phyloP scores from a whole-genome alignment of 2,888 invertebrate genomes.

The Lasioglossum morio region DNA sequence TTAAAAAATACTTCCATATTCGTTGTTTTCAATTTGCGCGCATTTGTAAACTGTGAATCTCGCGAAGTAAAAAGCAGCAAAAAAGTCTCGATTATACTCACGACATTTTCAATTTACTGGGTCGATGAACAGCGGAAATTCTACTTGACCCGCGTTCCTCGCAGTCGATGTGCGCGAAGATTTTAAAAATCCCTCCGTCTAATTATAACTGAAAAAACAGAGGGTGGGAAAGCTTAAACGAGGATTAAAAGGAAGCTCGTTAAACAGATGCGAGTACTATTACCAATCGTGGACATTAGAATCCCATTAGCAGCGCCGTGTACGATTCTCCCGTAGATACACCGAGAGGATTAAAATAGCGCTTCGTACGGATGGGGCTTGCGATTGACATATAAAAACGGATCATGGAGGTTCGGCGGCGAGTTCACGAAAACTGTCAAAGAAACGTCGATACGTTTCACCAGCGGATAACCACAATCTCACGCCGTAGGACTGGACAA shows the following conservation, averaged over 20 bases:
- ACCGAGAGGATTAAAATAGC: background rate
- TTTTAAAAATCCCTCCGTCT: background rate
- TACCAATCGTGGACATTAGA: background rate
- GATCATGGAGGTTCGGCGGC: background rate
- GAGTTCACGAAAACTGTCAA: conserved; percentile 7
- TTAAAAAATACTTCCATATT: background rate
- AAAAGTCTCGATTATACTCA: background rate
- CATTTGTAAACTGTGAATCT: background rate
- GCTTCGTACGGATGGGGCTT: background rate
- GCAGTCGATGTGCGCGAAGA: background rate
- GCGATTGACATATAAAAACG: background rate
- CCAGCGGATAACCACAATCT: conserved; percentile 7
- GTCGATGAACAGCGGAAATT: background rate
- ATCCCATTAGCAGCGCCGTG: background rate
- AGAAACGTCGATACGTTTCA: conserved; percentile 42
- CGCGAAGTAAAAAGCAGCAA: background rate
- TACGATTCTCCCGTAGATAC: background rate
- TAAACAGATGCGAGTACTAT: background rate
- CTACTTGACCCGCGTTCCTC: background rate
- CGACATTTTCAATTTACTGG: background rate
- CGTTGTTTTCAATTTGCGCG: background rate
- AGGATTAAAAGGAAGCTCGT: background rate
- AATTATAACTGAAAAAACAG: background rate
- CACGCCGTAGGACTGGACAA: conserved; percentile 5
- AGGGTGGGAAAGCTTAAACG: background rate